A percentile compares a stretch with the other conserved stretches of the same genome.
phyloP scores from a whole-genome alignment of 35 echinoderm and acorn worm genomes.

The Ophioderma brevispina region DNA sequence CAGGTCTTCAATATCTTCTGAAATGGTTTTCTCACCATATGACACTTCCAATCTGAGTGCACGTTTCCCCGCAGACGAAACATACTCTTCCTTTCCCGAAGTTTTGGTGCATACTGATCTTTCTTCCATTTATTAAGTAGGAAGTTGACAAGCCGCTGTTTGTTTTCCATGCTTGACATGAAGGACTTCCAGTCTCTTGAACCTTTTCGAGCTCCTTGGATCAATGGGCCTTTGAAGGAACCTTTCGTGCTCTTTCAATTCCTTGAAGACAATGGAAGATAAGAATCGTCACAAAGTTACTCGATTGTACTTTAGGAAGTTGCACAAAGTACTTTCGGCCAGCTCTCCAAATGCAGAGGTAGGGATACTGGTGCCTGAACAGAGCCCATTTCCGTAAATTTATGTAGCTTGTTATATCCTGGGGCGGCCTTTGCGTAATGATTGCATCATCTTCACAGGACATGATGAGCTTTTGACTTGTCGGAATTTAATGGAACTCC shows the following conservation, averaged over 20 bases:
- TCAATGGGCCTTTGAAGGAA: neutral
- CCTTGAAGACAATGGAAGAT: no score
- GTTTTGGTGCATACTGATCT: no score
- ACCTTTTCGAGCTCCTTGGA: neutral
- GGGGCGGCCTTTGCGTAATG: neutral
- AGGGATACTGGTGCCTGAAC: neutral
- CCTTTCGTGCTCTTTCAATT: no score
- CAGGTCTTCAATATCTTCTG: no score
- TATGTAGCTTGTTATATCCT: neutral
- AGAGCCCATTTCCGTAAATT: neutral
- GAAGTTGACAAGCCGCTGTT: neutral
- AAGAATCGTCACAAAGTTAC: no score
- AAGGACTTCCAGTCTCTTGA: slow-evolving; percentile 5
- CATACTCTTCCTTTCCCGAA: no score
- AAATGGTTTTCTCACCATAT: no score
- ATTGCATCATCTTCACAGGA: neutral
- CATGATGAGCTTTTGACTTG: neutral
- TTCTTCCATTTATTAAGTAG: slow-evolving; percentile 6
- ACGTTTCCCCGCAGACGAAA: no score
- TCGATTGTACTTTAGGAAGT: no score
- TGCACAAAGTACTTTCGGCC: neutral
- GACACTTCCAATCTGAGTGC: no score
- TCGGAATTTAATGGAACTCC: neutral
- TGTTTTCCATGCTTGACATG: no score
- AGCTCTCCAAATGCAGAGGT: neutral